phyloP scores from a whole-genome alignment of 2,113 vertebrate genomes.

The Protobothrops mucrosquamatus region DNA sequence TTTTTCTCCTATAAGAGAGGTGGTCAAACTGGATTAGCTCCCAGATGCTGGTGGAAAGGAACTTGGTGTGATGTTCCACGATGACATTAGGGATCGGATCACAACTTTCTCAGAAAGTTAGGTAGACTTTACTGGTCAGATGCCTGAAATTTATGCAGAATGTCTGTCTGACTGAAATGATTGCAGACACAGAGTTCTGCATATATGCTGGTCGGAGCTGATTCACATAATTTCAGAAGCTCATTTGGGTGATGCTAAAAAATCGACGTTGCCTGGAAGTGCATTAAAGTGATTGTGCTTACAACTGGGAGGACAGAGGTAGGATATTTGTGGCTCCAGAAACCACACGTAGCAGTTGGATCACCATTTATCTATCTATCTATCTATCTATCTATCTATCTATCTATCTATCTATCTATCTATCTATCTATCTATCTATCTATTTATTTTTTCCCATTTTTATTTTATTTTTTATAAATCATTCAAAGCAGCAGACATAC shows the following conservation, averaged over 20 bases:
- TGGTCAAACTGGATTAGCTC: background rate
- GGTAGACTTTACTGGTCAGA: background rate
- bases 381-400: background rate
- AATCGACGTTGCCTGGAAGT: background rate
- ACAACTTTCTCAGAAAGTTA: background rate
- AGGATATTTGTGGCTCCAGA: too few relatives aligned
- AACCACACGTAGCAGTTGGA: background rate
- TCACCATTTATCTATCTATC: background rate
- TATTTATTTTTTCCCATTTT: background rate
- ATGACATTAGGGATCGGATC: background rate
- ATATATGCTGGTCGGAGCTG: background rate
- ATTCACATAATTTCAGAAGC: background rate
- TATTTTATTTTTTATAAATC: background rate
- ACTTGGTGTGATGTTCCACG: background rate
- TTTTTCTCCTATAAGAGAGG: background rate
- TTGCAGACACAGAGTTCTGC: background rate
- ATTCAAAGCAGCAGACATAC: background rate
- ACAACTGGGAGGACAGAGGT: background rate
- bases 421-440: too few relatives aligned
- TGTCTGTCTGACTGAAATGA: background rate
- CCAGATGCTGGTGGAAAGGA: background rate
- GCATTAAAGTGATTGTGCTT: background rate
- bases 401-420: too few relatives aligned
- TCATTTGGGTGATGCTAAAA: background rate
- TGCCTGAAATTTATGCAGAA: background rate